Evolutionary conservation across 2,888 invertebrate species (phyloP), one percentile per base, ranked within the genome.

Genomic region (Diaphora mendica): DNA sequence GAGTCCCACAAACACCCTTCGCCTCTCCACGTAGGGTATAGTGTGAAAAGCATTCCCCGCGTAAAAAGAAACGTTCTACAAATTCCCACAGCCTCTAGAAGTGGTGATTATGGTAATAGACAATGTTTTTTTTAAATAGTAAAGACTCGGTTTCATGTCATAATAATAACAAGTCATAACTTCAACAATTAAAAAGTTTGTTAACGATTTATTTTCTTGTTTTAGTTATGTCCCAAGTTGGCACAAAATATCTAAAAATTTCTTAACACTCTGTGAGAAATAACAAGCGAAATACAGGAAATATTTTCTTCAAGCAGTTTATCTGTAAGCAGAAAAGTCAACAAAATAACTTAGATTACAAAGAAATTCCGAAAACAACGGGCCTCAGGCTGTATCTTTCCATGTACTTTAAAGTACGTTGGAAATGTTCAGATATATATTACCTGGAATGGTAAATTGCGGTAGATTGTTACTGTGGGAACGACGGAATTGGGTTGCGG

Each of bases 311-410:
- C 59, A 70, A 70, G 62, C 68, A 73, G 55, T 42, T 78, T 72
- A 82, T 78, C 75, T 69, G 33, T 65, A 73, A 72, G 69, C 74
- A 35, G 42, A 74, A 75, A 68, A 70, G 72, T 83, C 76, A 62
- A 23, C 73, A 72, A 77, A 74, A 71, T 72, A 78, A 69, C 75
- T 74, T 72, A 71, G 15, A 64, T 62, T 68, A 77, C 82, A 81
- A 79, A 83, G 83, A 79, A 74, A 83, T 83, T 66, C 83, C 66
- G 35, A 64, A 73, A 73, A 82, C 82, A 75, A 55, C 74, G 68
- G 69, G 69, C 51, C 62, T 62, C 23, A 55, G 42, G 39, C 17
- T 30, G 55, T 75, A 44, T 71, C 64, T 75, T 69, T 65, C 66
- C 62, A 66, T 70, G 69, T 75, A 75, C 72, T 72, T 69, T 64